These are phyloP conservation scores for Eupithecia centaureata DNA, from an alignment of 2,888 invertebrate genomes.

Conservation along the genomic window DNA sequence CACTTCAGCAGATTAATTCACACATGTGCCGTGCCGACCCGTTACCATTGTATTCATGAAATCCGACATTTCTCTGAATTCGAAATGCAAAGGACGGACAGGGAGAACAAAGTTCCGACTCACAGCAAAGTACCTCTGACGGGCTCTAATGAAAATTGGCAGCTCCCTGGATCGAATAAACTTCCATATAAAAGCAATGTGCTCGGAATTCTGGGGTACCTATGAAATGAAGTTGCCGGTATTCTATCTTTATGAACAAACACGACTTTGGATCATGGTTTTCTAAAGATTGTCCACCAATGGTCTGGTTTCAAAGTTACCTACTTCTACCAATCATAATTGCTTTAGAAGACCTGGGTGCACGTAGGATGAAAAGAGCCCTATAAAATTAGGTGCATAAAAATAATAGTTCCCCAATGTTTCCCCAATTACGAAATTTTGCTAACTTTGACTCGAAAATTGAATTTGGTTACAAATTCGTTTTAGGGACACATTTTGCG, in stretches of 20 bases:
- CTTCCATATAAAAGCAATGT: conserved; percentile 49
- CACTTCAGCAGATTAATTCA: conserved; percentile 54
- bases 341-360: not conserved
- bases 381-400: not conserved
- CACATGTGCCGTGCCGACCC: conserved; percentile 44
- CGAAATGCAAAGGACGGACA: conserved; percentile 66
- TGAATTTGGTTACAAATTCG: conserved; percentile 22
- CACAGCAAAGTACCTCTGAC: conserved; percentile 56
- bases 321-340: not conserved
- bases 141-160: conserved; percentile 79
- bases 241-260: not conserved
- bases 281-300: not conserved
- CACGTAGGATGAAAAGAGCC: not conserved
- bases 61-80: conserved; percentile 64
- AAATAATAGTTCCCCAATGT: not conserved
- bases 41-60: conserved; percentile 57
- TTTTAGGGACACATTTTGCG: conserved; percentile 20
- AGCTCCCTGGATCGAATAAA: conserved; percentile 71
- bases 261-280: not conserved
- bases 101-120: conserved; percentile 65
- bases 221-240: conserved; percentile 22
- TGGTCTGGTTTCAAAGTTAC: not conserved
- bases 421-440: conserved; percentile 25
- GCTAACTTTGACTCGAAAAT: conserved; percentile 32
- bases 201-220: conserved; percentile 26